Conservation (phyloP, 92 coral and sea anemone species). For the Phymanthus crucifer region DNA sequence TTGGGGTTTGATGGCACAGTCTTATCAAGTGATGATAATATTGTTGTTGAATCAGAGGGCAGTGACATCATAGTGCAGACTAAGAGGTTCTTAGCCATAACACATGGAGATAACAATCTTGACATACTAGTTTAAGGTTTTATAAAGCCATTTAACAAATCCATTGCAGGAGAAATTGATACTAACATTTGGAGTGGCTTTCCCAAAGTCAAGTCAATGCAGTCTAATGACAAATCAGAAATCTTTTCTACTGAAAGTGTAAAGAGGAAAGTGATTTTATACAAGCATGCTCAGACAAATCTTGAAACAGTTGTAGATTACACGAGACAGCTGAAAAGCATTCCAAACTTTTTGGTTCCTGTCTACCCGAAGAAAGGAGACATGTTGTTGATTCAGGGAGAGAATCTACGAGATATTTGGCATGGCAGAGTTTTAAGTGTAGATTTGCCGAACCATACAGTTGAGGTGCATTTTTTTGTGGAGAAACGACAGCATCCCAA, state of each 20-base stretch:
- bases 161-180: constrained; percentile 37
- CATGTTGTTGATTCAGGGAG: constrained; percentile 56
- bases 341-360: constrained; percentile 46
- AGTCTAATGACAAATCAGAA: constrained; percentile 40
- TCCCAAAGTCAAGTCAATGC: constrained; percentile 32
- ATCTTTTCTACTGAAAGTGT: constrained; percentile 47
- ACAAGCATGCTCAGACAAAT: constrained; percentile 25
- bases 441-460: constrained; percentile 21
- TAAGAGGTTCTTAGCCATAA: constrained; percentile 45
- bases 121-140: constrained; percentile 41
- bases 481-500: constrained; percentile 31
- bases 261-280: constrained; percentile 48
- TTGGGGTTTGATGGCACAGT: constrained; percentile 50
- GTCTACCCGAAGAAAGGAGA: constrained; percentile 55
- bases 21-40: constrained; percentile 42
- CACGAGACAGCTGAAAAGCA: constrained; percentile 41
- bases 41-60: constrained; percentile 32
- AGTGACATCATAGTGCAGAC: constrained; percentile 38
- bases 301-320: constrained; percentile 59
- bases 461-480: constrained; percentile 58
- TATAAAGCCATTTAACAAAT: constrained; percentile 37
- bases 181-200: constrained; percentile 41
- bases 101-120: constrained; percentile 30
- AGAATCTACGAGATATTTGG: constrained; percentile 45
- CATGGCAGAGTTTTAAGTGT: constrained; percentile 44